These are phyloP conservation scores for Nomada fabriciana DNA, from an alignment of 2,888 invertebrate genomes.

Conservation along the genomic window DNA sequence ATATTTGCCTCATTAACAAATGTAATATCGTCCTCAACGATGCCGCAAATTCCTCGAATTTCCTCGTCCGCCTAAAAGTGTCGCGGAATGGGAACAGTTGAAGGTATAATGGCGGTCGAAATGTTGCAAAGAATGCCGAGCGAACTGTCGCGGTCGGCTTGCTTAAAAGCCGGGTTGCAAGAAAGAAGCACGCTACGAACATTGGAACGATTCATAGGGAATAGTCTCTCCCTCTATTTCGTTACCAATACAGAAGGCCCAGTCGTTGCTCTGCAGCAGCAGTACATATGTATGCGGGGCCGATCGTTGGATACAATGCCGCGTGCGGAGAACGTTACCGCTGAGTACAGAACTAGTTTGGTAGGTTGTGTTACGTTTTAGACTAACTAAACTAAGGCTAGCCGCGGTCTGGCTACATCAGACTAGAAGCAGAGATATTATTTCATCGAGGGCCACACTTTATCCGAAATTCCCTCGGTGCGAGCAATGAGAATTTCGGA, in stretches of 20 bases:
- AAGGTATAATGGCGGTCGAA: constrained; percentile 27
- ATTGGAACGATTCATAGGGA: constrained; percentile 66
- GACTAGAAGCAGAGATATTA: constrained; percentile 42
- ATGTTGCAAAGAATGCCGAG: constrained; percentile 54
- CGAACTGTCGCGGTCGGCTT: constrained; percentile 50
- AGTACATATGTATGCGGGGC: constrained; percentile 63
- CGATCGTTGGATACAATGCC: constrained; percentile 75
- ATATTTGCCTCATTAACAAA: too few relatives aligned
- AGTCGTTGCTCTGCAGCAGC: constrained; percentile 67
- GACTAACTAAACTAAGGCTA: constrained; percentile 62
- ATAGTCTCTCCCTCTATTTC: constrained; percentile 68
- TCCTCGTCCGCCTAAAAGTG: not conserved
- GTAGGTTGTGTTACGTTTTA: constrained; percentile 75
- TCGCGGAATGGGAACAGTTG: constrained; percentile 6
- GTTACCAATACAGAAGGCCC: constrained; percentile 63
- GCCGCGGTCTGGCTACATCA: constrained; percentile 60
- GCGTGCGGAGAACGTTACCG: constrained; percentile 67
- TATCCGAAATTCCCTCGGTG: not conserved
- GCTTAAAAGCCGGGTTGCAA: constrained; percentile 64
- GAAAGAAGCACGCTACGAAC: constrained; percentile 58
- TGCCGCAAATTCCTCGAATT: too few relatives aligned
- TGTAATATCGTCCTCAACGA: too few relatives aligned
- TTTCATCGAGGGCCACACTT: constrained; percentile 24
- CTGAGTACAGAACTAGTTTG: constrained; percentile 79
- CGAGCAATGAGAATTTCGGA: not conserved